Evolutionary conservation across 2,113 vertebrate genomes (phyloP).

Genomic region (Pelobates fuscus): DNA sequence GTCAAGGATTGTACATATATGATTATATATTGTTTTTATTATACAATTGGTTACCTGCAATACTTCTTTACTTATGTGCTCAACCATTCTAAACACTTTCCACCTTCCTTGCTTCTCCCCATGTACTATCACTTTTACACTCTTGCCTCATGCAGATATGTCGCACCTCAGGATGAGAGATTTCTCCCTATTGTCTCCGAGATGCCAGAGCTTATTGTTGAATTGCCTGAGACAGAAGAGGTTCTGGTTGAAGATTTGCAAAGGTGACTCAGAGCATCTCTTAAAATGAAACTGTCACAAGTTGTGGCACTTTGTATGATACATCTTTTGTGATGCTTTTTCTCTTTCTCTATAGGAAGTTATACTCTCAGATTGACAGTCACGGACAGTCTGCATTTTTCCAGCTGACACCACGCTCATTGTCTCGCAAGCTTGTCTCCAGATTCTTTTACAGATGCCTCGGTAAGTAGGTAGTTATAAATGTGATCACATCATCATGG

Average conservation of each 20-base stretch:
- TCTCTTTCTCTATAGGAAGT: slow-evolving; percentile 51
- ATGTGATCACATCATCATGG: too few species aligned
- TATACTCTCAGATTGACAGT: slow-evolving; percentile 55
- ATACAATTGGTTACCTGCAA: too few species aligned
- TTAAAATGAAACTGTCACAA: background rate
- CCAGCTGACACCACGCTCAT: slow-evolving; percentile 57
- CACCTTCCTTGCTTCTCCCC: too few species aligned
- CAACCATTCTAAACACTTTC: too few species aligned
- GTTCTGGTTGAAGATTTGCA: slow-evolving; percentile 53
- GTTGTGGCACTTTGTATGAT: background rate
- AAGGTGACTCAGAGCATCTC: slow-evolving; percentile 51
- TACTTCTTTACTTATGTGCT: too few species aligned
- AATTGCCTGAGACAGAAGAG: slow-evolving; percentile 49
- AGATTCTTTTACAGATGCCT: slow-evolving; percentile 65
- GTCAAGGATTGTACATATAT: too few species aligned
- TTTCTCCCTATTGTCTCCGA: slow-evolving; percentile 55
- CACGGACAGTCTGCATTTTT: slow-evolving; percentile 53
- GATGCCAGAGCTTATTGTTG: slow-evolving; percentile 56
- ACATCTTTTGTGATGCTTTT: background rate
- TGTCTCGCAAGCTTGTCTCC: slow-evolving; percentile 56
- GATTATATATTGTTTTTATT: too few species aligned
- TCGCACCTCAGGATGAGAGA: slow-evolving; percentile 49
- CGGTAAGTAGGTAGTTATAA: slow-evolving; percentile 64
- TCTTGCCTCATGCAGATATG: slow-evolving; percentile 44
- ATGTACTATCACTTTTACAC: background rate